Evolutionary conservation across 2,113 vertebrate genomes (phyloP), one percentile per base, ranked within the genome.

Genomic region (Ovis canadensis): DNA sequence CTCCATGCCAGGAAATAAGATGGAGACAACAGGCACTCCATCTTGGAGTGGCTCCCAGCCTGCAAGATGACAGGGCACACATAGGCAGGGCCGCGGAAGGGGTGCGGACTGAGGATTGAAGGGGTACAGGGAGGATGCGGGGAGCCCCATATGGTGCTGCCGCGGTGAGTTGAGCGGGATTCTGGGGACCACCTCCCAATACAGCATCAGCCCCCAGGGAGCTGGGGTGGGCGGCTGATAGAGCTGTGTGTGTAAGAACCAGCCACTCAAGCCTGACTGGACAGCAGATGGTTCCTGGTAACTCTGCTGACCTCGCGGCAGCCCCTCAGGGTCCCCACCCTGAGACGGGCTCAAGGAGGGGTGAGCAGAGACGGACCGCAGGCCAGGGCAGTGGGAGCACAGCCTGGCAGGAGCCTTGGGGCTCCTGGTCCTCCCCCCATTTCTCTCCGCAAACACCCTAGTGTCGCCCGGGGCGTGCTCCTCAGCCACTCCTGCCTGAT

Each of bases 401-500:
- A 94, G 78, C n/a, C 60, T 78, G 33, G 9, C 9, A 31, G 36
- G 16, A 67, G 36, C 14, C 45, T 36, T 21, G 59, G 50, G 19
- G 6, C 14, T 21, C 82, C 40, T 27, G 14, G 36, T 14, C 9
- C 27, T 52, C n/a, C 25, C 84, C 36, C 50, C n/a, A 13, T 23
- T 12, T 15, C 60, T 33, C 27, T 74, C 55, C 40, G 48, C 7
- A 43, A 25, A 78, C 74, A 80, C 8, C 57, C 96, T 60, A n/a
- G 16, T 13, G 13, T 21, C 81, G 31, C 6, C 80, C 60, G 11
- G 92, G 55, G 10, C 21, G 45, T 36, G 97, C n/a, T 91, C 96
- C 60, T 83, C 71, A 89, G 97, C 88, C 45, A 89, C 64, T 94
- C 91, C 33, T 78, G 57, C 57, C 83, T 92, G 93, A 96, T 90